Evolutionary conservation across 2,888 invertebrate genomes (phyloP), one percentile per base, ranked within the genome.

Genomic region (Aethes cnicana): DNA sequence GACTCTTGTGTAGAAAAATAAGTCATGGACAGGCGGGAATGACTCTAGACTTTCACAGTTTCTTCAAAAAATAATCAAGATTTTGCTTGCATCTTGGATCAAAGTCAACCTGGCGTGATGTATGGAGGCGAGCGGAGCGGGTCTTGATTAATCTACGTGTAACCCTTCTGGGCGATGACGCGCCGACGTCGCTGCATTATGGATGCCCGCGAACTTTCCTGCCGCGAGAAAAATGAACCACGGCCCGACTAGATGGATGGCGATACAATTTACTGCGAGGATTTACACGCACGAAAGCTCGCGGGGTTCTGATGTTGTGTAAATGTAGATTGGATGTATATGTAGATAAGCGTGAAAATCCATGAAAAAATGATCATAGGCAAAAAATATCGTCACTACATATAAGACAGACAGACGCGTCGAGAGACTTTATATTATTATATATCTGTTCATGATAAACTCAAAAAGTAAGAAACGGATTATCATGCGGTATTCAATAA

Each of bases 191-290:
- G 76, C 76, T 88, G 81, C 84, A 87, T 88, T 89, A 89, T 89
- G 86, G 77, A 89, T 89, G 86, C 73, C 65, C 69, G 75, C 69
- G 67, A 84, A 85, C 77, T 83, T 83, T 74, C 76, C 74, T 81
- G 88, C 88, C 88, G 85, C 80, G 85, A 82, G 88, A 89, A 88
- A 89, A 89, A 89, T 89, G 88, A 89, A 84, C 83, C 81, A 68
- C 73, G 69, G 72, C 72, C 69, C 69, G 69, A 66, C 66, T 66
- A 70, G 78, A 85, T 75, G 76, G 78, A 85, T 87, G 68, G 81
- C 73, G 69, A 78, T 79, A 80, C 77, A 72, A 82, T 80, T 76
- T 72, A 81, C 80, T 78, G 61, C 30, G 26, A 42, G 46, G 39
- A 46, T 52, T 52, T 52, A 44, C 39, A 39, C 26, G 46, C 32